phyloP scores from a whole-genome alignment of 2,797 vertebrate species.

The Poecilia velifera region DNA sequence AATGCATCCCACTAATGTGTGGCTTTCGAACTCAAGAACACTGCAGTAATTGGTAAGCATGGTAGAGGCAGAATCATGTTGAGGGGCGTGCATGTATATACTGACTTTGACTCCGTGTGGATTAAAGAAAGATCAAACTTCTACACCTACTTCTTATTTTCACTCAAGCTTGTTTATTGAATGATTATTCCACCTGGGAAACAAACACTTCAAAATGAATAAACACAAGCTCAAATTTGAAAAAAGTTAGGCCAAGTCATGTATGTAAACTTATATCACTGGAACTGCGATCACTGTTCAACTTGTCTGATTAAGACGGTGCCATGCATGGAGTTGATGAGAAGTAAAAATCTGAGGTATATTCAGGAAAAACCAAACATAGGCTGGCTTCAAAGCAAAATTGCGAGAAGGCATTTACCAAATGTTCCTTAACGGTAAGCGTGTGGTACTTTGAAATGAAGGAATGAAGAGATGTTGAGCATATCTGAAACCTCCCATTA shows the following conservation, averaged over 20 bases:
- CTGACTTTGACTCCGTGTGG: neutral
- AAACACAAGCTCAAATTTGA: neutral
- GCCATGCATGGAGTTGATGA: neutral
- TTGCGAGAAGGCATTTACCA: neutral
- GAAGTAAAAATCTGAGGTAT: neutral
- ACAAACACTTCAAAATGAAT: neutral
- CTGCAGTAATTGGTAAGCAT: neutral
- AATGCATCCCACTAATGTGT: neutral
- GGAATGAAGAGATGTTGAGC: neutral
- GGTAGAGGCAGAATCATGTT: neutral
- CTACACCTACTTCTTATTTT: neutral
- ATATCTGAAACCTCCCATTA: neutral
- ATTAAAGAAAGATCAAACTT: neutral
- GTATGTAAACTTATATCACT: neutral
- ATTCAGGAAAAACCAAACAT: neutral
- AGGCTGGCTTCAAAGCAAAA: neutral
- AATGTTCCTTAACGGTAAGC: neutral
- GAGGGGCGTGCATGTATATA: neutral
- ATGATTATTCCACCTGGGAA: neutral
- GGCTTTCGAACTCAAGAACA: neutral
- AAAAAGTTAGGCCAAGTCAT: neutral
- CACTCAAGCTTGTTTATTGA: neutral
- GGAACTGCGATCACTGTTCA: neutral
- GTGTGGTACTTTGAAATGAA: neutral
- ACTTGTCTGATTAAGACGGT: neutral